Conservation (phyloP, 2,113 vertebrate genomes). For the Lynx canadensis region DNA sequence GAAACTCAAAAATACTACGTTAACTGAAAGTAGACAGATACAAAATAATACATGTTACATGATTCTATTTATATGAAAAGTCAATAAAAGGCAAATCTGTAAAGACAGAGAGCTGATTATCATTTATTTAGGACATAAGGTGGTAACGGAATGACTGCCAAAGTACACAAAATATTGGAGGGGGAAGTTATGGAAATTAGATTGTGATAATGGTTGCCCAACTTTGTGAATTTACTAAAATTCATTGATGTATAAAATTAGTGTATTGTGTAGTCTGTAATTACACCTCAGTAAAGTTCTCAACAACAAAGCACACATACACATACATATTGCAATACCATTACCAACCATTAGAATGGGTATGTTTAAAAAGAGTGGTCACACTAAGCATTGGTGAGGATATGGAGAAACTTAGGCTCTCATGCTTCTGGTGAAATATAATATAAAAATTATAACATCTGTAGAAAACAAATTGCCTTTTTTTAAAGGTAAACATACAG, state of each 20-base stretch:
- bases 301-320: neutral
- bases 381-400: neutral
- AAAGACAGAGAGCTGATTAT: neutral
- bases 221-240: neutral
- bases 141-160: neutral
- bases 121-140: neutral
- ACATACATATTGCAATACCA: neutral
- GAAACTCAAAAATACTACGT: neutral
- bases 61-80: neutral
- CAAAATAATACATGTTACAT: neutral
- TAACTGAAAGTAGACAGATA: neutral
- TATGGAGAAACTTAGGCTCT: neutral
- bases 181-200: neutral
- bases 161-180: neutral
- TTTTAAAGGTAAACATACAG: neutral
- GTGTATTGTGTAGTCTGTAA: neutral
- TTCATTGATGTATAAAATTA: neutral
- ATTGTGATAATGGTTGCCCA: neutral
- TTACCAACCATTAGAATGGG: neutral
- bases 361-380: neutral
- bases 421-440: neutral
- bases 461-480: neutral
- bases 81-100: neutral
- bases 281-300: neutral
- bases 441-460: neutral